Conservation (phyloP, 1,140 invertebrate genomes). For the Drosophila rufa region DNA sequence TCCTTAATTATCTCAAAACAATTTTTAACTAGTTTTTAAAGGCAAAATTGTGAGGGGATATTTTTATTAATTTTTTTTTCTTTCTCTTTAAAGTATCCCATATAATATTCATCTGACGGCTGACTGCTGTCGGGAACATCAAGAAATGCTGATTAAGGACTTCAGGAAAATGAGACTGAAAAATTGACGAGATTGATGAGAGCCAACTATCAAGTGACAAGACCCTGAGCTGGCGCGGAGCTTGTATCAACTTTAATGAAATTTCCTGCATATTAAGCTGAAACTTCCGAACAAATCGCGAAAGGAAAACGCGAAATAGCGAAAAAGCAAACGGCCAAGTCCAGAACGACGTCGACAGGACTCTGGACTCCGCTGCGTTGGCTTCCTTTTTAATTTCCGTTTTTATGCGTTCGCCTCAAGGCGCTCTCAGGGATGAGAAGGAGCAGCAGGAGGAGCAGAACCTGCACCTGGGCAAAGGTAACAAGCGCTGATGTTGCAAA, state of each 20-base stretch:
- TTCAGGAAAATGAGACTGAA: conserved; percentile 17
- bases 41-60: too few species aligned
- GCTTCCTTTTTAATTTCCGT: conserved; percentile 80
- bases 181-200: conserved; percentile 47
- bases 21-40: too few species aligned
- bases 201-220: conserved; percentile 37
- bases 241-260: conserved; percentile 71
- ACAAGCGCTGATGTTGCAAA: conserved; percentile 67
- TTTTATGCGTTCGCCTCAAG: conserved; percentile 61
- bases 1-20: not conserved
- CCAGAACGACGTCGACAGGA: conserved; percentile 18
- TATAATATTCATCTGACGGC: not conserved
- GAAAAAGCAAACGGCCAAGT: conserved; percentile 30
- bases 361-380: conserved; percentile 63
- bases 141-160: conserved; percentile 19
- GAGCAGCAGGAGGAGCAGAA: not conserved
- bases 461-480: conserved; percentile 14
- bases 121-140: not conserved
- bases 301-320: conserved; percentile 9
- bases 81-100: not conserved
- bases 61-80: too few species aligned
- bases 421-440: not conserved
- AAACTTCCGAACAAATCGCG: conserved; percentile 57
- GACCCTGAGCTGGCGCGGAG: not conserved
- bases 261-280: conserved; percentile 75